phyloP scores from a whole-genome alignment of 2,888 invertebrate species.

The Petrolisthes cinctipes region DNA sequence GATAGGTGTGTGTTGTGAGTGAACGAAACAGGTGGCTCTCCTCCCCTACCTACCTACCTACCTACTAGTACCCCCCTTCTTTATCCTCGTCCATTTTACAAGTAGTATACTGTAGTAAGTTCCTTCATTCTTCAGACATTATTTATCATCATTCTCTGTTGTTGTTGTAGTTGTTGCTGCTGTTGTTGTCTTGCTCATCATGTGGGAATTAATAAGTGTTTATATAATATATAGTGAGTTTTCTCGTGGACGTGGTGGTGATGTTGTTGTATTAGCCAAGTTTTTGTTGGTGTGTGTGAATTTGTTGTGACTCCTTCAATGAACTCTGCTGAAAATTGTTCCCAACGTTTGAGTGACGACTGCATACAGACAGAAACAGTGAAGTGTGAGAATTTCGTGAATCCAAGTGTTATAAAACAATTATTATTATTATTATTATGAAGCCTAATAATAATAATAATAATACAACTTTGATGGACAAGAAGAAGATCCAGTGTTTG shows the following conservation, averaged over 20 bases:
- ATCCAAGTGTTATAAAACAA: too few species aligned
- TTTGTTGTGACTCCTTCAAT: neutral
- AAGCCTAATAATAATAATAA: too few species aligned
- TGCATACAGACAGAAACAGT: too few species aligned
- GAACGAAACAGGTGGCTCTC: constrained; percentile 3
- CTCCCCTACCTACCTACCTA: too few species aligned
- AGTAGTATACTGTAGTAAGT: constrained; percentile 6
- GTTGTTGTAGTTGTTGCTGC: neutral
- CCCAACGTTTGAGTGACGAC: too few species aligned
- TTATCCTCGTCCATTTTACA: neutral
- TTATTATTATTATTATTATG: too few species aligned
- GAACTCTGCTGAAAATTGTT: neutral
- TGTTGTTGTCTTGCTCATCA: neutral
- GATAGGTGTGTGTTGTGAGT: constrained; percentile 30
- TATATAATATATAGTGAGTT: neutral
- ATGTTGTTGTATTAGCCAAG: neutral
- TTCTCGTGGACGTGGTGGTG: neutral
- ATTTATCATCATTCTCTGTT: neutral
- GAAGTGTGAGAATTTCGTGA: too few species aligned
- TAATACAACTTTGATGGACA: too few species aligned
- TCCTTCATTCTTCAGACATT: neutral
- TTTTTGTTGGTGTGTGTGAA: neutral
- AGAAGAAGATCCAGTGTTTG: too few species aligned
- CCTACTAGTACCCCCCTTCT: neutral
- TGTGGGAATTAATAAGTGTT: neutral